Evolutionary conservation across 2,797 vertebrate species (phyloP).

Genomic region (Pangasius krempfi): DNA sequence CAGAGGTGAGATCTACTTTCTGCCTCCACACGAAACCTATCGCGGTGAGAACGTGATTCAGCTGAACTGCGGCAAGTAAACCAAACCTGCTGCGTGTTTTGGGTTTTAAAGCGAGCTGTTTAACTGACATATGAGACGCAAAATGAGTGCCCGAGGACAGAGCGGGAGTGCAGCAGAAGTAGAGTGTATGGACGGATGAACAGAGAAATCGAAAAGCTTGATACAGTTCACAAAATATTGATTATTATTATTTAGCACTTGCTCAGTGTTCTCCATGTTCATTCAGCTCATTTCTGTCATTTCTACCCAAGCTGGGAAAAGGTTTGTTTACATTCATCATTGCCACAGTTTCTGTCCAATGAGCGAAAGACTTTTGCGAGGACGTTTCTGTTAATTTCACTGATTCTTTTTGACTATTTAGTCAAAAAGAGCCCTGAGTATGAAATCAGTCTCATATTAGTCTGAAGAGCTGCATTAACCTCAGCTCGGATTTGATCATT

Average conservation of each 20-base stretch:
- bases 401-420: too few relatives aligned
- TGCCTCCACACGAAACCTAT: neutral
- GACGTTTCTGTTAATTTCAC: too few relatives aligned
- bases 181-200: neutral
- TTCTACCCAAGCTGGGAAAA: neutral
- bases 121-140: neutral
- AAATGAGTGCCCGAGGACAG: neutral
- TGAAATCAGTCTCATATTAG: too few relatives aligned
- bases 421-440: too few relatives aligned
- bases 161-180: neutral
- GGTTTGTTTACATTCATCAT: neutral
- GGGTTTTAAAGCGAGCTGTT: neutral
- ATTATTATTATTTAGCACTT: neutral
- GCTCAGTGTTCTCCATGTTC: neutral
- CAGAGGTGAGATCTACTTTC: neutral
- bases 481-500: too few relatives aligned
- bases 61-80: neutral
- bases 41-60: neutral
- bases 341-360: neutral
- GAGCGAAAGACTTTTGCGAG: neutral
- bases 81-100: neutral
- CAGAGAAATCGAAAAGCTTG: neutral
- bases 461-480: too few relatives aligned
- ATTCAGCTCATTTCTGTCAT: neutral
- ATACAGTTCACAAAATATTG: neutral